phyloP scores from a whole-genome alignment of 2,888 invertebrate genomes.

The Carabus problematicus region DNA sequence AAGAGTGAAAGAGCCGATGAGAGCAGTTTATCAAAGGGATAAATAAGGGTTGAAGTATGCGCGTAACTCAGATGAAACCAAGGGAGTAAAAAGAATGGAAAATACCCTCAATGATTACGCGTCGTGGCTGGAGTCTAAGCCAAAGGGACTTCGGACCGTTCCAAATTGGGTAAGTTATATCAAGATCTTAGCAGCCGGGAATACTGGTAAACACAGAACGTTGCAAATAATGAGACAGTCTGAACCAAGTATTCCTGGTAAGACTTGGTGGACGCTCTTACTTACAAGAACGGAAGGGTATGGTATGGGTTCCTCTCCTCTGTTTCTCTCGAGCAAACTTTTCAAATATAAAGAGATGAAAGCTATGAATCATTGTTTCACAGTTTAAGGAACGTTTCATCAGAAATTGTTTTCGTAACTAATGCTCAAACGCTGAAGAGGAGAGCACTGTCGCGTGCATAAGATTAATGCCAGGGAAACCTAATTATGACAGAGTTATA shows the following conservation, averaged over 20 bases:
- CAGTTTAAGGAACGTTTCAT: conserved; percentile 38
- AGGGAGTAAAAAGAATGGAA: conserved; percentile 35
- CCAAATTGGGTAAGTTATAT: conserved; percentile 40
- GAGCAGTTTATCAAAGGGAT: conserved; percentile 25
- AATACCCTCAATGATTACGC: conserved; percentile 37
- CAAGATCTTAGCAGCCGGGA: conserved; percentile 26
- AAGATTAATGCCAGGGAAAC: conserved; percentile 41
- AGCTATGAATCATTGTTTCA: conserved; percentile 39
- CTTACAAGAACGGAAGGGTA: not conserved
- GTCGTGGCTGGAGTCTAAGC: conserved; percentile 7
- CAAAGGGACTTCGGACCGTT: conserved; percentile 22
- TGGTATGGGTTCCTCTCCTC: not conserved
- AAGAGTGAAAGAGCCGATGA: not conserved
- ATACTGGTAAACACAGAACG: conserved; percentile 33
- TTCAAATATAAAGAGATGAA: conserved; percentile 39
- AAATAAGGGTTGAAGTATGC: conserved; percentile 35
- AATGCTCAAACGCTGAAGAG: conserved; percentile 32
- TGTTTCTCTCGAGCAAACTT: conserved; percentile 21
- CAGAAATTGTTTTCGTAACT: conserved; percentile 40
- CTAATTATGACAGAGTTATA: conserved; percentile 42
- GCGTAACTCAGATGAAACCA: conserved; percentile 19
- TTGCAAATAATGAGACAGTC: conserved; percentile 25
- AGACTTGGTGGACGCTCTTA: not conserved
- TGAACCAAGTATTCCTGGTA: conserved; percentile 9
- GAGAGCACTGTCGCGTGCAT: conserved; percentile 20